These are phyloP conservation scores for Theristicus caerulescens DNA, from an alignment of 2,113 vertebrate species.

Conservation along the genomic window DNA sequence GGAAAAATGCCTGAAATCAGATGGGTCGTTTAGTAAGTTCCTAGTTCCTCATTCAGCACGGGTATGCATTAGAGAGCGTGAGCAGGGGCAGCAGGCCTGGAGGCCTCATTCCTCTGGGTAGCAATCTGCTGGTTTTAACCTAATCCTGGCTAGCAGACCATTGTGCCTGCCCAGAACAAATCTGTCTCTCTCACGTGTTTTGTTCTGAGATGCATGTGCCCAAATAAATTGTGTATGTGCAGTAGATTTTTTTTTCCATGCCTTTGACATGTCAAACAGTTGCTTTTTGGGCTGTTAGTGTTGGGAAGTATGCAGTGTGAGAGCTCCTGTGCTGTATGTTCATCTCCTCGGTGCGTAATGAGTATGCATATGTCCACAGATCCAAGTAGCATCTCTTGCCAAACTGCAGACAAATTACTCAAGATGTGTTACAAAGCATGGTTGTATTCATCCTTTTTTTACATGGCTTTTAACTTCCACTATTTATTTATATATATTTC, in stretches of 20 bases:
- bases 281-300: neutral
- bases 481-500: neutral
- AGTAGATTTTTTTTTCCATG: neutral
- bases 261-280: neutral
- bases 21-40: neutral
- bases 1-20: neutral
- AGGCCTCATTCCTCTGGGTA: neutral
- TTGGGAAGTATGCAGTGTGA: neutral
- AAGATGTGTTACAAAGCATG: neutral
- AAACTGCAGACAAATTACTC: neutral
- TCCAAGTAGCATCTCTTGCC: neutral
- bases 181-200: neutral
- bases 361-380: neutral
- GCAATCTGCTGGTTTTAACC: neutral
- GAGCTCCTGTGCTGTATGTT: neutral
- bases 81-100: neutral
- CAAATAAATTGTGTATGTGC: neutral
- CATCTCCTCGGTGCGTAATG: neutral
- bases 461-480: neutral
- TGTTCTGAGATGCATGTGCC: accelerated
- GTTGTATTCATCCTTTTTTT: neutral
- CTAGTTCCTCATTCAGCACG: neutral
- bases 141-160: neutral
- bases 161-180: neutral
- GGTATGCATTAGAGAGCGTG: neutral